Evolutionary conservation across 2,113 vertebrate genomes (phyloP), one percentile per base, ranked within the genome.

Genomic region (Ascaphus truei): DNA sequence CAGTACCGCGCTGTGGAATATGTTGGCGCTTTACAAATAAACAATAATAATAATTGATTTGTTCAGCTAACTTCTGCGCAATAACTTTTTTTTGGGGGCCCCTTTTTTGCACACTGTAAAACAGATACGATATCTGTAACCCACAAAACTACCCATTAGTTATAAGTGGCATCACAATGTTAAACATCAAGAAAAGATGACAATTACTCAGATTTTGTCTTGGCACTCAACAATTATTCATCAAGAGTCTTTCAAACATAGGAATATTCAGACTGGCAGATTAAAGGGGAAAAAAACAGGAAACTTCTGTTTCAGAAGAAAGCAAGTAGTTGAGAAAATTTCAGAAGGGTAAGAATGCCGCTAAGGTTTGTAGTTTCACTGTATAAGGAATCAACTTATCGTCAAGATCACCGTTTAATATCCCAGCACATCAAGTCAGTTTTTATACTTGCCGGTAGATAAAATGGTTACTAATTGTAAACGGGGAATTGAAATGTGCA

Each of bases 171-270:
- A 37, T 68, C 43, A 59, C 41, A 33, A 41, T 68, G n/a, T 68
- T 36, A 45, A 51, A 60, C 55, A 50, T 68, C 4, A 39, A 59
- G 41, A 68, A 33, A 47, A 68, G 27, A 57, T 43, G 56, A 60
- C 66, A 68, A 68, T 59, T 68, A 58, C 55, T 59, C 66, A 50
- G 55, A 68, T 58, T 59, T 59, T 68, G 66, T 68, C 53, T 59
- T 68, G 66, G 66, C 66, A 68, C 55, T 30, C 56, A 68, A 68
- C 66, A 68, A 68, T 68, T 68, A 68, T 68, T 68, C 55, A 68
- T 68, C 66, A 60, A 59, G 41, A 68, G 55, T 43, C 55, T 68
- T 68, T 68, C 66, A 68, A 60, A 68, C 50, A 66, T 48, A 50
- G 66, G 51, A 36, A 59, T 59, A 43, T 64, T 62, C 43, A 68